A percentile compares a stretch with the other conserved stretches of the same genome.
Conservation (phyloP, 2,888 invertebrate genomes). For the Luperina testacea region DNA sequence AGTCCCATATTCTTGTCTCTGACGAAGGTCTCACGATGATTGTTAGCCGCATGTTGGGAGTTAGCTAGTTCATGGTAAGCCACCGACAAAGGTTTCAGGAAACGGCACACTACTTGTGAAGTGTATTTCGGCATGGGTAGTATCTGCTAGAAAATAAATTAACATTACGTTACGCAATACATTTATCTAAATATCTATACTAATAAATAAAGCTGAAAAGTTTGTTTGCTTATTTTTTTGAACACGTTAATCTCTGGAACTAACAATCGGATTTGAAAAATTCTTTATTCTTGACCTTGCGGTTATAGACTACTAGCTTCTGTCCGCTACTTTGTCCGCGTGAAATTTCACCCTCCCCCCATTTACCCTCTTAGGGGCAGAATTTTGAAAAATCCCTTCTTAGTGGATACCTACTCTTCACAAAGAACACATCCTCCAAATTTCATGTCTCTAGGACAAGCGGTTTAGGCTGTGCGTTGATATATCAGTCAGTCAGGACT, state of each 20-base stretch:
- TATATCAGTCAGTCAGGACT: too few relatives aligned
- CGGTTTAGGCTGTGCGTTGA: too few relatives aligned
- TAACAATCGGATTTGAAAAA: background rate
- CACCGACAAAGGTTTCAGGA: slow-evolving; percentile 95
- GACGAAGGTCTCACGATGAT: slow-evolving; percentile 95
- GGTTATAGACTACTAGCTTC: too few relatives aligned
- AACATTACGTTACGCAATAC: background rate
- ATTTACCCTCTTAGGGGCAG: too few relatives aligned
- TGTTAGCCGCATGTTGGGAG: slow-evolving; percentile 94
- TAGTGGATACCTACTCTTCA: too few relatives aligned
- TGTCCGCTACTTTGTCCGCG: too few relatives aligned
- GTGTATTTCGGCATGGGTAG: slow-evolving; percentile 96
- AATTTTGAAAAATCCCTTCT: too few relatives aligned
- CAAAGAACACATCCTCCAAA: too few relatives aligned
- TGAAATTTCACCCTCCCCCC: too few relatives aligned
- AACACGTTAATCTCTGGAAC: too few relatives aligned
- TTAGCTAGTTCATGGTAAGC: slow-evolving; percentile 96
- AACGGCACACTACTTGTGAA: slow-evolving; percentile 96
- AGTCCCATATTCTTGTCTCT: slow-evolving; percentile 95
- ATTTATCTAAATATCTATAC: background rate
- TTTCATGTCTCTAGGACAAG: too few relatives aligned
- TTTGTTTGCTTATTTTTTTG: too few relatives aligned
- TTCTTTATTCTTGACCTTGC: background rate
- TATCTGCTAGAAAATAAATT: slow-evolving; percentile 80
- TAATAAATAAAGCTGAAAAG: background rate